These are phyloP conservation scores for Atta cephalotes DNA, from an alignment of 1,140 invertebrate species.

Conservation along the genomic window DNA sequence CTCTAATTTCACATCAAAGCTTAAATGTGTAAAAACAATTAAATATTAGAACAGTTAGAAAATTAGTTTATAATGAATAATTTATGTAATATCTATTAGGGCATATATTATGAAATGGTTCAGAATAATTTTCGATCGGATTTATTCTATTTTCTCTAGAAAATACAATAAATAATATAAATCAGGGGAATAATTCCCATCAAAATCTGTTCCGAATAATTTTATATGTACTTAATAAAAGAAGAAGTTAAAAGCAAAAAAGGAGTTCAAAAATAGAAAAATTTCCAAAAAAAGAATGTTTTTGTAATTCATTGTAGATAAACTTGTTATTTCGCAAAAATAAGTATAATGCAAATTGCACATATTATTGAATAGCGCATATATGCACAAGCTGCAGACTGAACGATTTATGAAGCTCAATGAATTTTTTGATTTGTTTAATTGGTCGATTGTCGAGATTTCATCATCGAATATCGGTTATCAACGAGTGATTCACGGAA, in stretches of 20 bases:
- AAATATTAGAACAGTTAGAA: not conserved
- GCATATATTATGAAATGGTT: too few relatives aligned
- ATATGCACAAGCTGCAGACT: not conserved
- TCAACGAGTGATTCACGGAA: not conserved
- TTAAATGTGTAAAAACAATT: not conserved
- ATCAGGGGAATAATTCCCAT: too few relatives aligned
- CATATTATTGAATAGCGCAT: not conserved
- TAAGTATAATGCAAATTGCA: not conserved
- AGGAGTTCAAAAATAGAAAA: not conserved
- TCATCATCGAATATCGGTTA: slow-evolving; percentile 11
- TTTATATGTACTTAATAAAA: not conserved
- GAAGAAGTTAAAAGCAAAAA: not conserved
- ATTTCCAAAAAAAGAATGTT: not conserved
- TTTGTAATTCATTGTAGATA: not conserved
- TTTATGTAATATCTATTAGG: not conserved
- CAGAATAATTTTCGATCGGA: too few relatives aligned
- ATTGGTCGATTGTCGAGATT: slow-evolving; percentile 18
- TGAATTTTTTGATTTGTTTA: slow-evolving; percentile 14
- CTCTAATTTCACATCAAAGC: not conserved
- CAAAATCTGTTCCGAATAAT: too few relatives aligned
- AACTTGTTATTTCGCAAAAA: not conserved
- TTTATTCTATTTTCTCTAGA: too few relatives aligned
- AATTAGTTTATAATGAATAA: not conserved
- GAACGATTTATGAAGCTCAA: slow-evolving; percentile 19
- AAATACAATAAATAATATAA: too few relatives aligned